These are phyloP conservation scores for Bellardia pandia DNA, from an alignment of 2,888 invertebrate species.

Conservation along the genomic window DNA sequence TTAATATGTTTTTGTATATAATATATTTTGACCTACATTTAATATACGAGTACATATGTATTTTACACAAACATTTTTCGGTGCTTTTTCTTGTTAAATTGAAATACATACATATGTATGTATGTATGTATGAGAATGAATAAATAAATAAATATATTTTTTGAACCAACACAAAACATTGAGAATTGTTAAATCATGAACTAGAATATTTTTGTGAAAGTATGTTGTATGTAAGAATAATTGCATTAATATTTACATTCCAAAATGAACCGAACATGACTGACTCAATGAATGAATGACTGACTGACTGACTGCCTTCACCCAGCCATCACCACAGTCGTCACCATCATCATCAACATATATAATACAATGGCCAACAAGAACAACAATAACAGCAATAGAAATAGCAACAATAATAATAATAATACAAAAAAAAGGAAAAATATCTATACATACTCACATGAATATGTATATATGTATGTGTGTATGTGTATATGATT, in stretches of 20 bases:
- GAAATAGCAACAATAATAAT: conserved; percentile 29
- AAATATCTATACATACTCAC: conserved; percentile 16
- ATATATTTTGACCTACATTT: conserved; percentile 60
- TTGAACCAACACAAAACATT: conserved; percentile 38
- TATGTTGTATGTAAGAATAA: conserved; percentile 8
- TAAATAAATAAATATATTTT: conserved; percentile 20
- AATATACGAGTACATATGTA: neutral
- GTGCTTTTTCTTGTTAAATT: conserved; percentile 38
- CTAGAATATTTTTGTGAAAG: conserved; percentile 35
- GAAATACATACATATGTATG: neutral
- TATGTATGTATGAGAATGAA: neutral
- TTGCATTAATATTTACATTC: conserved; percentile 61
- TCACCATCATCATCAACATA: conserved; percentile 20
- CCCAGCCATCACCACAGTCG: conserved; percentile 23
- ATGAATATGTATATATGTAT: conserved; percentile 47
- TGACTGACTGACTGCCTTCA: conserved; percentile 36
- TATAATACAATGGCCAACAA: conserved; percentile 59
- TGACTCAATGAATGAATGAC: conserved; percentile 10
- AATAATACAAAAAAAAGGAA: conserved; percentile 23
- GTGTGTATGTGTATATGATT: conserved; percentile 46
- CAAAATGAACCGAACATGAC: conserved; percentile 16
- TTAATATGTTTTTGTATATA: neutral
- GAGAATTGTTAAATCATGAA: conserved; percentile 59
- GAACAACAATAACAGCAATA: conserved; percentile 24
- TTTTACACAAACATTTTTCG: conserved; percentile 35